Conservation (phyloP, 2,113 vertebrate genomes). For the Lichenostomus cassidix region DNA sequence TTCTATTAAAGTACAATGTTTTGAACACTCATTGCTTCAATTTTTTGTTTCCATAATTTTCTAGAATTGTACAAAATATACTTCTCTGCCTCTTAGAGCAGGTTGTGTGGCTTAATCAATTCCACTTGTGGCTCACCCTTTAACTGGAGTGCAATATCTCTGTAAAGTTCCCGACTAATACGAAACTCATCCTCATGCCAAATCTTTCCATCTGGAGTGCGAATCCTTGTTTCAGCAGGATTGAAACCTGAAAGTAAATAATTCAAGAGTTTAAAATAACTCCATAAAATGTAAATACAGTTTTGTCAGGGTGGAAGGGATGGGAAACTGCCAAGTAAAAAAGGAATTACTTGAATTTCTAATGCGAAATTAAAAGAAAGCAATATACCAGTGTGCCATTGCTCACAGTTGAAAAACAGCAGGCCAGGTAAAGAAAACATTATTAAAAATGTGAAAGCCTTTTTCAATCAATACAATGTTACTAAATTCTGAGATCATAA, state of each 20-base stretch:
- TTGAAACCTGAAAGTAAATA: slow-evolving; percentile 83
- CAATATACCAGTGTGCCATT: background rate
- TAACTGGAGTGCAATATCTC: slow-evolving; percentile 79
- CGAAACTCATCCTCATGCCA: slow-evolving; percentile 84
- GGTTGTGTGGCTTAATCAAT: background rate
- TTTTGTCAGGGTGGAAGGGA: background rate
- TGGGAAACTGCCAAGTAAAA: background rate
- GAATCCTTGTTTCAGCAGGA: slow-evolving; percentile 85
- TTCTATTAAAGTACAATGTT: background rate
- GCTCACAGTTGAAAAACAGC: background rate
- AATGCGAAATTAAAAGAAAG: background rate
- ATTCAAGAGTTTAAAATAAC: background rate
- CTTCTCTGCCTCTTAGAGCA: background rate
- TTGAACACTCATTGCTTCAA: background rate
- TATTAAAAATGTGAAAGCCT: background rate
- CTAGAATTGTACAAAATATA: background rate
- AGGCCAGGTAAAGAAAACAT: background rate
- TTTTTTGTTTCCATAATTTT: background rate
- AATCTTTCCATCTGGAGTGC: slow-evolving; percentile 84
- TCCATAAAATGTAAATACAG: background rate
- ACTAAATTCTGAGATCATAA: background rate
- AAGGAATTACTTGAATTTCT: background rate
- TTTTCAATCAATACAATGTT: background rate
- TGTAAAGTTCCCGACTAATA: slow-evolving; percentile 81
- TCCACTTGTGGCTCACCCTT: slow-evolving; percentile 74